Base-by-base conservation (phyloP, 2,797 vertebrate species). In the Margarornis squamiger region DNA sequence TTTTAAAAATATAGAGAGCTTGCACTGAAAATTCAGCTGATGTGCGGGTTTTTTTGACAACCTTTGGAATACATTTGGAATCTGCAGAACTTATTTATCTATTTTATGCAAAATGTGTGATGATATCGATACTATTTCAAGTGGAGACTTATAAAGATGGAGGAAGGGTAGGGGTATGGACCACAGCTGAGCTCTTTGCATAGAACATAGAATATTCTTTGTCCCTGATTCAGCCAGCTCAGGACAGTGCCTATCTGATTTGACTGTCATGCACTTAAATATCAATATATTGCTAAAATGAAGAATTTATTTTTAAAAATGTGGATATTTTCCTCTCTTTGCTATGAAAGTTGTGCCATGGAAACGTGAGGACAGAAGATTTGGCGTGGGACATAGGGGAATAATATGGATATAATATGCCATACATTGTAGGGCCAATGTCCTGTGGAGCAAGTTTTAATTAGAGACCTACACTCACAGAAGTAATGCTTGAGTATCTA, bases 1-100 rank as follows among this genome's bases (percentile, higher is more conserved):
- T 89, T 89, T 86, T 51, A 8, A 20, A 89, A 49, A 6, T 45
- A 15, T 32, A 43, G 36, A 52, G 19, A 26, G 9, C 77, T 79
- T 67, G 8, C 19, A 71, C 41, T 73, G 67, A 92, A 85, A 78
- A 55, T 74, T 73, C 17, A 90, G 6, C 43, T 72, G 43, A 27
- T 0, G 0, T 52, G 26, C 5, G 54, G 17, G 3, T 1, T 49
- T 79, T 79, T 71, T 72, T 3, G 45, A 57, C 12, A 72, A 66
- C 10, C 15, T 39, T 39, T 39, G 39, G 39, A 14, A 72, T 75
- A 61, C 1, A 39, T 82, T 65, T 89, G 14, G 21, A 86, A 73
- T 85, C 27, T 18, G 10, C n/a, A 61, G 32, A 87, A 46, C 1
- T 27, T 16, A 30, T 36, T 29, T 49, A 23, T 29, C 66, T 73